These are phyloP conservation scores for Threskiornis aethiopicus DNA, from an alignment of 2,797 vertebrate genomes.

Conservation along the genomic window DNA sequence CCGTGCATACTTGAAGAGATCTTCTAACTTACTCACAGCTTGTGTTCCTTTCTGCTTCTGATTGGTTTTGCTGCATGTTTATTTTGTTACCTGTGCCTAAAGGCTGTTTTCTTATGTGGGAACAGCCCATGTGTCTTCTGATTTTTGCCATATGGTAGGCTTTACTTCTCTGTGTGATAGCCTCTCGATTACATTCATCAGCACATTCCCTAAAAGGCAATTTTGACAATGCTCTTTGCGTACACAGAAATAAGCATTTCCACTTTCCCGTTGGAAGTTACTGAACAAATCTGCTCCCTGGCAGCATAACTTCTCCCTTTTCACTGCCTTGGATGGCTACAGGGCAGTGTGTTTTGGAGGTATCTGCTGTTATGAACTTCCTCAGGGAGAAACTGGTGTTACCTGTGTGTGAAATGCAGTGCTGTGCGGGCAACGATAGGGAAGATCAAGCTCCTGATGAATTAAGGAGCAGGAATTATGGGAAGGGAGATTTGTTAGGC, in stretches of 20 bases:
- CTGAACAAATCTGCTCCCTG: accelerated
- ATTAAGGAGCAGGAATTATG: background rate
- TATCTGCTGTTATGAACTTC: background rate
- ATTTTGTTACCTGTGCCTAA: background rate
- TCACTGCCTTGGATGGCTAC: background rate
- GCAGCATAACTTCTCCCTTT: background rate
- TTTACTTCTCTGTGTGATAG: background rate
- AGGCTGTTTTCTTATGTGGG: background rate
- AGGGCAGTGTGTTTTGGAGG: background rate
- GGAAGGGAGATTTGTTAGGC: background rate
- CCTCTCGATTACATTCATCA: background rate
- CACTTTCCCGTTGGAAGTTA: background rate
- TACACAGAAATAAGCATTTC: background rate
- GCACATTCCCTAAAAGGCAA: background rate
- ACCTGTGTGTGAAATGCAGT: background rate
- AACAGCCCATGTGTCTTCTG: background rate
- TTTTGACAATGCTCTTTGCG: background rate
- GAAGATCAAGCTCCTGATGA: background rate
- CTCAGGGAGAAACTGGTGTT: background rate
- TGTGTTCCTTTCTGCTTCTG: background rate
- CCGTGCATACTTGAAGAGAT: background rate
- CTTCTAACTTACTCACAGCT: background rate
- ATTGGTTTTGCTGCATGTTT: background rate
- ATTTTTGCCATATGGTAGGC: background rate
- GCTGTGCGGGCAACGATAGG: background rate